phyloP scores from a whole-genome alignment of 2,888 invertebrate genomes.

The Rapana venosa region DNA sequence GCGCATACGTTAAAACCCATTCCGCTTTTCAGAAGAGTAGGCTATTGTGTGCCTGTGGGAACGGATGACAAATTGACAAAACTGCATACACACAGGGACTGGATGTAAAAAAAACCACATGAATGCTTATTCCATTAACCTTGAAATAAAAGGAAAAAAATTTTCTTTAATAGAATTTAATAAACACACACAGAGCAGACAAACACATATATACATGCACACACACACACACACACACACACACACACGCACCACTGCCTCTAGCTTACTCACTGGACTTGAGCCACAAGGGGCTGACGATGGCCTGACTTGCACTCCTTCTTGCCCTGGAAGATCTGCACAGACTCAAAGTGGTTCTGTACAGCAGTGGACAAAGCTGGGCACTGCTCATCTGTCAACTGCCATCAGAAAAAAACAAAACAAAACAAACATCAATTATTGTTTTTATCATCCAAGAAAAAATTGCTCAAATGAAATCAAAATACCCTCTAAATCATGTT shows the following conservation, averaged over 20 bases:
- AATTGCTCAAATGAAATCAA: no score
- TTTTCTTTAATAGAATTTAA: no score
- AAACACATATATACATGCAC: slow-evolving; percentile 10
- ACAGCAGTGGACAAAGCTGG: slow-evolving; percentile 90
- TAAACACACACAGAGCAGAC: no score
- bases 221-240: slow-evolving; percentile 19
- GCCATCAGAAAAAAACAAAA: slow-evolving; percentile 54
- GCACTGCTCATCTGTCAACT: slow-evolving; percentile 91
- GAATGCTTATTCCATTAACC: no score
- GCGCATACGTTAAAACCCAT: not conserved
- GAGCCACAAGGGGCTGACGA: slow-evolving; percentile 89
- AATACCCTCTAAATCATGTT: no score
- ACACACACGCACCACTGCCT: not conserved
- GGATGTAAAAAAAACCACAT: not conserved
- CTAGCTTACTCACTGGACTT: slow-evolving; percentile 82
- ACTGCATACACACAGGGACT: not conserved
- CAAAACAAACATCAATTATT: no score
- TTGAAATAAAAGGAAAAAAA: no score
- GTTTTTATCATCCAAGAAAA: no score
- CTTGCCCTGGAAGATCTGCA: slow-evolving; percentile 87
- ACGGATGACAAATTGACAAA: no score
- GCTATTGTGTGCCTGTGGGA: no score
- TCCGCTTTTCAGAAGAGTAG: no score
- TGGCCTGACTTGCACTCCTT: slow-evolving; percentile 85
- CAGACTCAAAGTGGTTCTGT: slow-evolving; percentile 93